Percentiles rank a stretch among this genome's conserved stretches.
Conservation (phyloP, 2,113 vertebrate genomes). For the Jacana jacana region DNA sequence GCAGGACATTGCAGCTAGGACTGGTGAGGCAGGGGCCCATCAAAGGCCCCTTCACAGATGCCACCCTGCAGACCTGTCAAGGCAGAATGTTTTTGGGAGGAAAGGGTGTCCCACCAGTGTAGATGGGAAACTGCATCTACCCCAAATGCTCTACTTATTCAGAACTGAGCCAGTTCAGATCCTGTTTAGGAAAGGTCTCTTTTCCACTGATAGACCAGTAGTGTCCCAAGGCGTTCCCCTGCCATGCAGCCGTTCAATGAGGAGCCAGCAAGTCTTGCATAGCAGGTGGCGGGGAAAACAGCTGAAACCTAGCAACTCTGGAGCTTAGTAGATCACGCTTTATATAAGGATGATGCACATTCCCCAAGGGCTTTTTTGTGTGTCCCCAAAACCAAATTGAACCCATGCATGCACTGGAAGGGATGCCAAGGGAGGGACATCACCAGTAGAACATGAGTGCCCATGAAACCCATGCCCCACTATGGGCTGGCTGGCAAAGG, state of each 20-base stretch:
- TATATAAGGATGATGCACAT: neutral
- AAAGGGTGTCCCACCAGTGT: accelerated
- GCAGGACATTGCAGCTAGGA: accelerated
- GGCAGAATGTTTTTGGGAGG: neutral
- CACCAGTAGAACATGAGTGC: neutral
- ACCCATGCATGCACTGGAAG: neutral
- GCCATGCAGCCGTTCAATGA: neutral
- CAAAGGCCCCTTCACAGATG: neutral
- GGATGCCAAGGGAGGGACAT: neutral
- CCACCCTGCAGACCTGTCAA: accelerated
- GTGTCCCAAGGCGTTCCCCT: neutral
- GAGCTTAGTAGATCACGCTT: neutral
- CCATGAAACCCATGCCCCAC: neutral
- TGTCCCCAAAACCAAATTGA: neutral
- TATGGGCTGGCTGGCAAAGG: neutral
- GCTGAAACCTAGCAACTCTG: neutral
- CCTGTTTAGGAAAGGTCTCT: neutral
- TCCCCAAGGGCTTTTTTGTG: neutral
- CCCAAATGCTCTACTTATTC: neutral
- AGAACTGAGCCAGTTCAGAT: neutral
- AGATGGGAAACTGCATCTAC: neutral
- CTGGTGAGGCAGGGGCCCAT: neutral
- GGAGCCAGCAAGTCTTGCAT: neutral
- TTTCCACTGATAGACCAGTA: neutral
- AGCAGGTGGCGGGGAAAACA: neutral